These are phyloP conservation scores for Pheosia gnoma DNA, from an alignment of 2,888 invertebrate species.

Conservation along the genomic window DNA sequence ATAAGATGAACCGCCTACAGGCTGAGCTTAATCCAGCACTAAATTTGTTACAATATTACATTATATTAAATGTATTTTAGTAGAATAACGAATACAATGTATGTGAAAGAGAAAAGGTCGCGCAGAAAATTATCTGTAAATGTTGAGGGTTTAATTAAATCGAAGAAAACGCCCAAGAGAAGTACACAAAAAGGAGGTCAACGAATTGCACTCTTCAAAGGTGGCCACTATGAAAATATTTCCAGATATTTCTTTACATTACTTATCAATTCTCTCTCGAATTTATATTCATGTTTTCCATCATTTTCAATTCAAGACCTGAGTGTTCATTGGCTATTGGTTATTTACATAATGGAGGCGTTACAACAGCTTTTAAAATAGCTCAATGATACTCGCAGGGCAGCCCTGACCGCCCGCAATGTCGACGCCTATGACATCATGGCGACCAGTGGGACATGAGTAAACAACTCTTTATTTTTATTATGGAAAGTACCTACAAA, in stretches of 20 bases:
- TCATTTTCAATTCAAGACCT: no score
- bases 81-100: no score
- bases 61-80: background rate
- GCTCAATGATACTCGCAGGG: conserved; percentile 23
- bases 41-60: background rate
- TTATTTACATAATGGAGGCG: conserved; percentile 8
- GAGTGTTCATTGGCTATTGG: background rate
- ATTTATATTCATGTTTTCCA: no score
- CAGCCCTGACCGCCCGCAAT: conserved; percentile 44
- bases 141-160: no score
- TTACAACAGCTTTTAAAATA: conserved; percentile 26
- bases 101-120: background rate
- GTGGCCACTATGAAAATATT: no score
- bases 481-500: no score
- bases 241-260: no score
- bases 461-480: background rate
- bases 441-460: conserved; percentile 22
- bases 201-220: no score
- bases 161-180: no score
- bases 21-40: background rate
- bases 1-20: background rate
- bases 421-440: conserved; percentile 40
- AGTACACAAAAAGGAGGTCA: no score
- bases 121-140: background rate
- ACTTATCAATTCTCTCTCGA: no score